Conservation (phyloP, 1,140 invertebrate genomes). For the Calliopsis andreniformis region DNA sequence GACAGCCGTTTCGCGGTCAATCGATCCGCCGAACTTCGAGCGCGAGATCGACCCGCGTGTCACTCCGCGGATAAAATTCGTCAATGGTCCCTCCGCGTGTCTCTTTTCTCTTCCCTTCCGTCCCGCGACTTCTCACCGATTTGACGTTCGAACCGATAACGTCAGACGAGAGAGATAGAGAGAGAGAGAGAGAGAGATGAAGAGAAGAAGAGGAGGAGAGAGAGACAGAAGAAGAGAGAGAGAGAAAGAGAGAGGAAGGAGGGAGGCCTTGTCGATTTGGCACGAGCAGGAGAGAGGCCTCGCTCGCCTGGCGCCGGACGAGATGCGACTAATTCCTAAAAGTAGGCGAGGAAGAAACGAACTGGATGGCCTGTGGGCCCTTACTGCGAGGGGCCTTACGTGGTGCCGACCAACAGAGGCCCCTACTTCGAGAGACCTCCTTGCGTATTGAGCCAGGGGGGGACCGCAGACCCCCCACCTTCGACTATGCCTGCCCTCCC, state of each 20-base stretch:
- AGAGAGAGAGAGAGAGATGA: too few species aligned
- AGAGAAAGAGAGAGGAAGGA: not conserved
- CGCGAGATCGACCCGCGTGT: not conserved
- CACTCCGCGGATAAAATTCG: not conserved
- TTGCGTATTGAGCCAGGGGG: conserved; percentile 33
- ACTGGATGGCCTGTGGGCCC: conserved; percentile 78
- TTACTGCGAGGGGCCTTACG: conserved; percentile 78
- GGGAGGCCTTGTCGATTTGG: conserved; percentile 10
- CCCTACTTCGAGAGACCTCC: conserved; percentile 64
- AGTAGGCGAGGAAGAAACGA: conserved; percentile 75
- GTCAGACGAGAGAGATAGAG: not conserved
- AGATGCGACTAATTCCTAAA: conserved; percentile 76
- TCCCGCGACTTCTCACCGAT: conserved; percentile 17
- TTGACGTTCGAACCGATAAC: conserved; percentile 9
- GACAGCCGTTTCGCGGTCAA: not conserved
- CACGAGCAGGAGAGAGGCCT: conserved; percentile 33
- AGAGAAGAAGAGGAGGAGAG: not conserved
- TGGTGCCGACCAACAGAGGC: conserved; percentile 57
- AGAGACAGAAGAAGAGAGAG: not conserved
- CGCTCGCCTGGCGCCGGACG: conserved; percentile 63
- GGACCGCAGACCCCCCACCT: conserved; percentile 34
- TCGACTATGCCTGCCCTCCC: conserved; percentile 5
- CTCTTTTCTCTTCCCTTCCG: conserved; percentile 1
- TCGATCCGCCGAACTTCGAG: not conserved
- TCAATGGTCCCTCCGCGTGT: not conserved